A percentile compares a stretch with the other conserved stretches of the same genome.
Evolutionary conservation across 1,140 invertebrate species (phyloP).

Genomic region (Calycopis cecrops): DNA sequence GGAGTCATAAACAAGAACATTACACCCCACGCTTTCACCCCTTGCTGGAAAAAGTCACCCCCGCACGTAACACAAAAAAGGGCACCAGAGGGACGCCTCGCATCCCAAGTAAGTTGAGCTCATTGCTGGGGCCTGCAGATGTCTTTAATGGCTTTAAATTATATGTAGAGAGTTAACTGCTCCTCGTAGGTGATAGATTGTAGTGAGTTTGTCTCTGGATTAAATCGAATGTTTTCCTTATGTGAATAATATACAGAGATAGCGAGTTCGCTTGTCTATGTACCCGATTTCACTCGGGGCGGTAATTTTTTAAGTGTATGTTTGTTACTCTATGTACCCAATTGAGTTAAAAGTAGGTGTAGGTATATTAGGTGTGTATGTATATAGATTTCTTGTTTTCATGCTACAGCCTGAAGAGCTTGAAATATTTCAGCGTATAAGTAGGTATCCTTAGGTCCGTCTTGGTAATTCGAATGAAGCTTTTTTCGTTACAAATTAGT

Average conservation of each 20-base stretch:
- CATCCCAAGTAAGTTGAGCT: constrained; percentile 68
- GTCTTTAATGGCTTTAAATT: constrained; percentile 74
- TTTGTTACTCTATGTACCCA: not conserved
- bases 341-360: no score
- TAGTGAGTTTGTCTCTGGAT: constrained; percentile 25
- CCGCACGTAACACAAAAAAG: constrained; percentile 69
- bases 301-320: no score
- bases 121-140: constrained; percentile 69
- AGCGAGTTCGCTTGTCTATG: no score
- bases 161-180: constrained; percentile 70
- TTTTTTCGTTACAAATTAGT: no score
- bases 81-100: constrained; percentile 63
- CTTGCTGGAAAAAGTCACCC: constrained; percentile 70
- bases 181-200: constrained; percentile 59
- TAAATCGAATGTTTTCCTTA: not conserved
- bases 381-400: no score
- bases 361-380: no score
- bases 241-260: not conserved
- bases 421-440: no score
- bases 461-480: no score
- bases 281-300: no score
- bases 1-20: constrained; percentile 57
- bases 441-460: no score
- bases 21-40: constrained; percentile 63
- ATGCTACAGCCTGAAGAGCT: no score